Conservation (phyloP, 2,797 vertebrate species). For the Sciurus vulgaris region DNA sequence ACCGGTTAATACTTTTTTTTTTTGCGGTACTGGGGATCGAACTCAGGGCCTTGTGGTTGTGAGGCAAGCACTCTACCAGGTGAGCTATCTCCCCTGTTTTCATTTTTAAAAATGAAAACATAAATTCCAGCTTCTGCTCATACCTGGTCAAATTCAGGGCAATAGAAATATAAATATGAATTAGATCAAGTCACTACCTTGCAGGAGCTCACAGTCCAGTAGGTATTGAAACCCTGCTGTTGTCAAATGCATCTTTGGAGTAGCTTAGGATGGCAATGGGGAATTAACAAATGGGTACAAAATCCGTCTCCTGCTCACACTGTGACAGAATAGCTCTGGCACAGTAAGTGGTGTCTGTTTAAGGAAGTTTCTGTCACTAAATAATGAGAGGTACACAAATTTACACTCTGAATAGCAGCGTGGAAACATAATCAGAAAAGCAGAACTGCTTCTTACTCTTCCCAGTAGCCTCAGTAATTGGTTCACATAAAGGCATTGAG, state of each 20-base stretch:
- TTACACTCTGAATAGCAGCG: not conserved
- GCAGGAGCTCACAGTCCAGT: slow-evolving; percentile 9
- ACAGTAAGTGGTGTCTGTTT: slow-evolving; percentile 6
- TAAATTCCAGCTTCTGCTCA: slow-evolving; percentile 18
- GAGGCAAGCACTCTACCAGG: too few species aligned
- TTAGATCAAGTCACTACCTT: slow-evolving; percentile 13
- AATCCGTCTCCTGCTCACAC: not conserved
- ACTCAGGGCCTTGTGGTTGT: too few species aligned
- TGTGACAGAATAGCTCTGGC: not conserved
- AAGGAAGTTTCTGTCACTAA: not conserved
- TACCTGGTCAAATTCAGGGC: not conserved
- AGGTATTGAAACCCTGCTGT: not conserved
- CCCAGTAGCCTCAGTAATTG: not conserved
- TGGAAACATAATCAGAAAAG: slow-evolving; percentile 29
- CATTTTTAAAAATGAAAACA: not conserved
- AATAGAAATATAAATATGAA: slow-evolving; percentile 20
- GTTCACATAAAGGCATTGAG: not conserved
- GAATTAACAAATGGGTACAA: slow-evolving; percentile 23
- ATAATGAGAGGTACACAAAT: slow-evolving; percentile 4
- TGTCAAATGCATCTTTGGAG: slow-evolving; percentile 30
- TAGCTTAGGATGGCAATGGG: not conserved
- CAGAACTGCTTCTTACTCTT: not conserved
- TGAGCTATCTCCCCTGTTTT: not conserved
- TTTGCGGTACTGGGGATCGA: too few species aligned
- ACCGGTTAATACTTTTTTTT: not conserved